Base-by-base conservation (phyloP, 2,888 invertebrate species). In the Cremastobaeus sp. region DNA sequence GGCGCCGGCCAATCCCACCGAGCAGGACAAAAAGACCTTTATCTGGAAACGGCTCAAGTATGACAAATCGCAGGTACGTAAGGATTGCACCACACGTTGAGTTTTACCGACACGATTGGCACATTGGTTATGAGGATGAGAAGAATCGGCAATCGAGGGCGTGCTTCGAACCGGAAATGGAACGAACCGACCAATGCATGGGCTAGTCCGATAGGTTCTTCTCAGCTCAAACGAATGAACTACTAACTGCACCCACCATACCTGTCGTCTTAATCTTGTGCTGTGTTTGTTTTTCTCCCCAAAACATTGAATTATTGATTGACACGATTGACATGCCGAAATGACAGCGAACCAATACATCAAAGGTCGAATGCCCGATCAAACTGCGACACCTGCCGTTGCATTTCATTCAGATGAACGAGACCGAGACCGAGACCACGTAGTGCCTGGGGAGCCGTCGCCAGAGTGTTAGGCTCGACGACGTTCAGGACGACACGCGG, bases 31-130 rank as follows among this genome's bases (percentile, higher is more conserved):
- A 71, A 92, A 91, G 80, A 90, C 90, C 5, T 92, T 91, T 79
- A 90, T 92, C 60, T 93, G 92, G 92, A 92, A 91, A 79, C 91
- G 94, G 81, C 91, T 95, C 78, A 95, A 94, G 88, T 94, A 94
- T 82, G 95, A 95, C 82, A 93, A 92, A 83, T 91, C 90, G 65
- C 93, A 93, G 91, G 94, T 93, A 88, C 82, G 81, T 78, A 59
- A 25, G 30, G 28, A 37, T 9, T 66, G 52, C 47, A 60, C 47
- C 17, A 2, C 35, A 21, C 25, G n/a, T 30, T 62, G n/a, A 62
- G 2, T 55, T 39, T 37, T 52, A 1, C 6, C n/a, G 12, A 72
- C 55, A 55, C 21, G 12, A 21, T 25, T 18, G 37, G 39, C 41
- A 3, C 60, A 60, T 50, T 34, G 48, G 15, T 62, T 54, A 12